A percentile compares a stretch with the other conserved stretches of the same genome.
phyloP scores from a whole-genome alignment of 2,888 invertebrate genomes.

The Camptogramma bilineatum region DNA sequence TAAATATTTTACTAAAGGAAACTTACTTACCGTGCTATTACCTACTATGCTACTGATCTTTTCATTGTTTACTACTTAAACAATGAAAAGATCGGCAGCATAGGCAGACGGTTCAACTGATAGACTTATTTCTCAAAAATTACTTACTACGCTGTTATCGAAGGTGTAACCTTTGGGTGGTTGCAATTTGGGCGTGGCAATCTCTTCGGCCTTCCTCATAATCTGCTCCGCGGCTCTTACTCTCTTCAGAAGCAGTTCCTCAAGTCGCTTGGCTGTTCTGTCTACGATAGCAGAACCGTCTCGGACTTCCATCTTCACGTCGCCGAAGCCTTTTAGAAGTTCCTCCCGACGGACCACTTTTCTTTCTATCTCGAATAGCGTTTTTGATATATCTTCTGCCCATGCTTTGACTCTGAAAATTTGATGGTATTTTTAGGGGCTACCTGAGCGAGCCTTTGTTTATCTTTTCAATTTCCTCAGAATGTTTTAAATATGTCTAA shows the following conservation, averaged over 20 bases:
- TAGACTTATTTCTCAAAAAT: no score
- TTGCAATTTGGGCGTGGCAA: slow-evolving; percentile 52
- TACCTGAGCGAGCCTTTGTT: neutral
- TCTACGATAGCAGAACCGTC: slow-evolving; percentile 70
- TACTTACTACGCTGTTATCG: slow-evolving; percentile 70
- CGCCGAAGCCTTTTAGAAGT: slow-evolving; percentile 63
- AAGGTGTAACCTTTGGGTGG: slow-evolving; percentile 60
- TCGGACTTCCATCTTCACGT: slow-evolving; percentile 62
- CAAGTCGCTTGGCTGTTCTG: slow-evolving; percentile 63
- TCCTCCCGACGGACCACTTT: slow-evolving; percentile 65
- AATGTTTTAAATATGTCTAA: no score
- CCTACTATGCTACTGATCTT: no score
- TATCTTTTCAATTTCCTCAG: neutral
- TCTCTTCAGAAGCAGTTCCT: slow-evolving; percentile 62
- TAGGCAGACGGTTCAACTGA: no score
- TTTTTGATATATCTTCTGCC: slow-evolving; percentile 68
- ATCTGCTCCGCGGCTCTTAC: slow-evolving; percentile 70
- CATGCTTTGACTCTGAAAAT: slow-evolving; percentile 65
- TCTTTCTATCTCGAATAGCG: slow-evolving; percentile 61
- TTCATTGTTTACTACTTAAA: no score
- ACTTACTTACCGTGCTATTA: no score
- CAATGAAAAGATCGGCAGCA: no score
- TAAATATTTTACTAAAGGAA: no score
- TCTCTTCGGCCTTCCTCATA: slow-evolving; percentile 69
- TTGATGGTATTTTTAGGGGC: neutral